Percentiles rank a stretch among this genome's conserved stretches.
Conservation (phyloP, 2,888 invertebrate species). For the Cremastinae sp. region DNA sequence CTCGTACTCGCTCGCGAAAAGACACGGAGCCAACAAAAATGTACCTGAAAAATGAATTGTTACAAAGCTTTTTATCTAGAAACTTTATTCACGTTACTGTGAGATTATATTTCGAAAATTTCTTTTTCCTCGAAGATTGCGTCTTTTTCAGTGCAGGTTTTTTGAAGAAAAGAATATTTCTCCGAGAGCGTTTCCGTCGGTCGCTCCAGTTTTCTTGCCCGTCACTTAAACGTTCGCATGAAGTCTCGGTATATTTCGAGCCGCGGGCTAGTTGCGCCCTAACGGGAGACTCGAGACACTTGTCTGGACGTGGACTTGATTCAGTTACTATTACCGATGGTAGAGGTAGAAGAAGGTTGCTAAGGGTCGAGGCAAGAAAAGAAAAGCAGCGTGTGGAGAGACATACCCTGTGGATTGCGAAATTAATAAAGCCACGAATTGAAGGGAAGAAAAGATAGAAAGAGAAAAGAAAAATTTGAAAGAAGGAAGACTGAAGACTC, state of each 20-base stretch:
- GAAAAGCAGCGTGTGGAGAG: constrained; percentile 8
- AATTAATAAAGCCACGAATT: background rate
- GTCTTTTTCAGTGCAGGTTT: constrained; percentile 14
- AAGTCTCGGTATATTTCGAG: constrained; percentile 30
- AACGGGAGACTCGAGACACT: constrained; percentile 58
- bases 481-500: background rate
- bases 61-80: no score
- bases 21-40: no score
- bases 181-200: constrained; percentile 13
- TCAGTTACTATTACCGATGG: constrained; percentile 71
- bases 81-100: no score
- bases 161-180: constrained; percentile 3
- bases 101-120: no score
- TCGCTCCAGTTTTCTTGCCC: constrained; percentile 29
- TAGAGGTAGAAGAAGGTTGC: background rate
- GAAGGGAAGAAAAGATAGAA: no score
- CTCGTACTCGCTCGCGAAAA: no score
- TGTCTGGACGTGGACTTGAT: constrained; percentile 69
- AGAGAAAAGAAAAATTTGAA: background rate
- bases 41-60: no score
- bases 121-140: no score
- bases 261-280: constrained; percentile 37
- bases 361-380: constrained; percentile 12
- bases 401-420: constrained; percentile 10
- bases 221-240: constrained; percentile 1